Conservation (phyloP, 2,888 invertebrate genomes). For the Gastracanthus pulcherrimus region DNA sequence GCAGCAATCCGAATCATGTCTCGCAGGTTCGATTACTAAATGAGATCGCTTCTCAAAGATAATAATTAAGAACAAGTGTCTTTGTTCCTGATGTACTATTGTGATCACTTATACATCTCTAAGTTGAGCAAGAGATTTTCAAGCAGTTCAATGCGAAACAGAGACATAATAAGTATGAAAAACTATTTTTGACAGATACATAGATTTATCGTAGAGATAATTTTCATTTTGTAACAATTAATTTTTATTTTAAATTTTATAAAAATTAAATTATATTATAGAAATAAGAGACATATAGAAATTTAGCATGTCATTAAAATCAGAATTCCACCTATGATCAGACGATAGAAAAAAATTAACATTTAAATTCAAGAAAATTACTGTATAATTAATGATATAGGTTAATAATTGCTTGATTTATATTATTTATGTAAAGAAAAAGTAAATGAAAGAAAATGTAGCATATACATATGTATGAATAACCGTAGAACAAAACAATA, state of each 20-base stretch:
- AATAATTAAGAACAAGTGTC: slow-evolving; percentile 35
- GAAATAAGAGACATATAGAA: too few species aligned
- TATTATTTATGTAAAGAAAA: neutral
- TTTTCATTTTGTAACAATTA: neutral
- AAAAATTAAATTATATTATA: neutral
- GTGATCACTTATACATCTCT: neutral
- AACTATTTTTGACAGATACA: neutral
- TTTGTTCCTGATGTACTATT: slow-evolving; percentile 22
- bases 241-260: neutral
- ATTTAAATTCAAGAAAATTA: neutral
- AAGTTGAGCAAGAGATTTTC: neutral
- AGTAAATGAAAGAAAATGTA: neutral
- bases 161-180: neutral
- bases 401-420: neutral
- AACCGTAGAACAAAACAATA: neutral
- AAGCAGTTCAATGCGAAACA: neutral
- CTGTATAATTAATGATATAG: neutral
- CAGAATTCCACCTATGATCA: too few species aligned
- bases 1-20: neutral
- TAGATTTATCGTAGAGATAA: neutral
- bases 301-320: too few species aligned
- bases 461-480: neutral
- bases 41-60: slow-evolving; percentile 39
- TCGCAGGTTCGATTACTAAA: slow-evolving; percentile 45
- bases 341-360: neutral